Evolutionary conservation across 2,888 invertebrate species (phyloP).

Genomic region (Piscicola geometra): DNA sequence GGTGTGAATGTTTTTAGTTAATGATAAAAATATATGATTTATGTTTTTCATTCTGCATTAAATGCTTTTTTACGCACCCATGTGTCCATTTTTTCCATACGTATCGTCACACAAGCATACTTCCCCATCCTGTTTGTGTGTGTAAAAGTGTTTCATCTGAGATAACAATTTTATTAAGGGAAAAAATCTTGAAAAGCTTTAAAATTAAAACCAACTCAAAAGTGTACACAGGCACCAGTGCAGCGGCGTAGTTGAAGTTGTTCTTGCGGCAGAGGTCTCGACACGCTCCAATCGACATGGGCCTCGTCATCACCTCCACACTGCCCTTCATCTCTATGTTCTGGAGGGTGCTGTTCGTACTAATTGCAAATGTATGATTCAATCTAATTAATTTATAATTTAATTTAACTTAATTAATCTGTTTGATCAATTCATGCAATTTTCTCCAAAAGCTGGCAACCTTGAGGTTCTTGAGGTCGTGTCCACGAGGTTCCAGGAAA

Average conservation of each 20-base stretch:
- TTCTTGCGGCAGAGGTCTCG: slow-evolving; percentile 14
- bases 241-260: slow-evolving; percentile 26
- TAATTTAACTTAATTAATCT: no score
- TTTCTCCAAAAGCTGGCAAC: neutral
- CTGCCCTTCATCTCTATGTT: neutral
- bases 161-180: neutral
- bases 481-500: neutral
- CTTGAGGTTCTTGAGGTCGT: neutral
- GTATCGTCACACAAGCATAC: slow-evolving; percentile 26
- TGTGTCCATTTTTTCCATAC: slow-evolving; percentile 23
- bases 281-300: slow-evolving; percentile 11
- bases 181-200: neutral
- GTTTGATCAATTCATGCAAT: no score
- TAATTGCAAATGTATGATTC: no score
- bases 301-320: slow-evolving; percentile 11
- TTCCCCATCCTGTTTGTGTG: slow-evolving; percentile 14
- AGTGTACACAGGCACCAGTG: no score
- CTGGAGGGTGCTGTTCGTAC: no score
- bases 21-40: no score
- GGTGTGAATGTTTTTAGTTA: no score
- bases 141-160: neutral
- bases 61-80: neutral
- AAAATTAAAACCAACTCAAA: no score
- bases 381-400: no score
- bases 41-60: no score